A percentile compares a stretch with the other conserved stretches of the same genome.
Conservation (phyloP, 2,888 invertebrate genomes). For the Pseudanteris insignis region DNA sequence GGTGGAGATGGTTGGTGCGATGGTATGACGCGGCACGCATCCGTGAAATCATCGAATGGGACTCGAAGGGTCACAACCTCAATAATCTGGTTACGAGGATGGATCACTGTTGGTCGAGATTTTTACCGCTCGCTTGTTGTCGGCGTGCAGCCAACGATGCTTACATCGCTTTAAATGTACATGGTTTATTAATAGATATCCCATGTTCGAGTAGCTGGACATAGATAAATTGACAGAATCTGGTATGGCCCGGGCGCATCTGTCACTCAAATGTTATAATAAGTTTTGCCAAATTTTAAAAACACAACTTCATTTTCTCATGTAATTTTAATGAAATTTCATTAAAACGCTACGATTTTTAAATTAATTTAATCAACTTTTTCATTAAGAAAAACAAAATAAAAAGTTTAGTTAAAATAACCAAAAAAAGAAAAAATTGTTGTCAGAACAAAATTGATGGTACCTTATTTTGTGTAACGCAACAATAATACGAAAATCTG, state of each 20-base stretch:
- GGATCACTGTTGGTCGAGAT: conserved; percentile 28
- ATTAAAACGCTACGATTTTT: too few relatives aligned
- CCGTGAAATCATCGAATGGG: conserved; percentile 5
- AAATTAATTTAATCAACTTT: too few relatives aligned
- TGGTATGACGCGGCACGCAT: too few relatives aligned
- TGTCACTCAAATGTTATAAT: conserved; percentile 22
- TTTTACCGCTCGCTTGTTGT: conserved; percentile 35
- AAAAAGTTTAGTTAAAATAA: too few relatives aligned
- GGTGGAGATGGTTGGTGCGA: too few relatives aligned
- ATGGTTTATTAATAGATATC: conserved; percentile 34
- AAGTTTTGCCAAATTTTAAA: conserved; percentile 22
- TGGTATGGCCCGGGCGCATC: conserved; percentile 22
- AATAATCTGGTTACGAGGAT: conserved; percentile 27
- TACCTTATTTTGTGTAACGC: too few relatives aligned
- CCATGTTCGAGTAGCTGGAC: conserved; percentile 21
- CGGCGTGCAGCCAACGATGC: background rate
- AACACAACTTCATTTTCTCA: too few relatives aligned
- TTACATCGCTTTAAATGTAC: background rate
- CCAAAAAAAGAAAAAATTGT: too few relatives aligned
- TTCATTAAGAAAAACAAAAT: too few relatives aligned
- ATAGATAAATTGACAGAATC: conserved; percentile 42
- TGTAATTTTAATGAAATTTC: too few relatives aligned
- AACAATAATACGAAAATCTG: too few relatives aligned
- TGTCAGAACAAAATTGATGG: too few relatives aligned
- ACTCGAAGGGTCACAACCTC: conserved; percentile 33